Evolutionary conservation across 2,888 invertebrate genomes (phyloP).

Genomic region (Hoplodrina ambigua): DNA sequence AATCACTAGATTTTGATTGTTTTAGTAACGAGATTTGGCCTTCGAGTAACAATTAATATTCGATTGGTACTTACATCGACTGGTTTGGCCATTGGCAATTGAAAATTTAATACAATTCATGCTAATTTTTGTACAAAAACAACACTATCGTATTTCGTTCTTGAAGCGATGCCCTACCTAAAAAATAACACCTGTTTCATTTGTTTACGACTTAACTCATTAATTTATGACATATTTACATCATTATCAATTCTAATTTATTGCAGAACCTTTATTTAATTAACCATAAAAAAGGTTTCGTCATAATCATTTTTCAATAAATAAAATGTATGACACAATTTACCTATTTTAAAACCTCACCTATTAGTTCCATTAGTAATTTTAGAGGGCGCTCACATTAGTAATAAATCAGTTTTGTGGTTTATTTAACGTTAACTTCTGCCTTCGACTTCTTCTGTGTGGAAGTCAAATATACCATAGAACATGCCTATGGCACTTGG

Average conservation of each 20-base stretch:
- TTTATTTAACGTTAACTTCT: too few relatives aligned
- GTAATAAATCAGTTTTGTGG: too few relatives aligned
- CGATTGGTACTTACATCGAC: too few relatives aligned
- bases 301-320: conserved; percentile 10
- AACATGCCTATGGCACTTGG: too few relatives aligned
- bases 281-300: conserved; percentile 8
- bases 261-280: background rate
- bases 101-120: background rate
- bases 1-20: too few relatives aligned
- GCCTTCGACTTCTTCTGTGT: too few relatives aligned
- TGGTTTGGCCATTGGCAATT: background rate
- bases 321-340: conserved; percentile 1
- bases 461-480: too few relatives aligned
- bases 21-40: too few relatives aligned
- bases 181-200: conserved; percentile 9
- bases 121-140: background rate
- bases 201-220: background rate
- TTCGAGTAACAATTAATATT: too few relatives aligned
- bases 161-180: background rate
- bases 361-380: background rate
- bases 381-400: too few relatives aligned
- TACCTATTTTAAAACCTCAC: conserved; percentile 6
- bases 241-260: background rate
- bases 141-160: background rate
- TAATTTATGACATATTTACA: background rate